Evolutionary conservation across 2,888 invertebrate genomes (phyloP), one percentile per base, ranked within the genome.

Genomic region (Tetropium fuscum): DNA sequence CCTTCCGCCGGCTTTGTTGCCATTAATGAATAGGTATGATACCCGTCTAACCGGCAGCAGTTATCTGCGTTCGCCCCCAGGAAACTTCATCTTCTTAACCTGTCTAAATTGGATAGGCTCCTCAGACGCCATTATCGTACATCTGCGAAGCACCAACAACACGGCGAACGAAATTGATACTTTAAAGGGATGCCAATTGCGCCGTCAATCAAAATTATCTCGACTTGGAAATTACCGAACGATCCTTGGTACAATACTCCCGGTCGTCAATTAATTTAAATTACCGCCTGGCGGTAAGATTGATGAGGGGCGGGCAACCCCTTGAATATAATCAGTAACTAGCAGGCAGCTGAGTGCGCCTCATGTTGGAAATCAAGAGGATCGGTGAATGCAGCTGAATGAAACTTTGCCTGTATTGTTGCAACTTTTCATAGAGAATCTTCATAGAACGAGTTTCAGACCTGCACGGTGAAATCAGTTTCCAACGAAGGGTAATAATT

Each of bases 201-300:
- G 18, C 56, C 59, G 63, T 63, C 59, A 56, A 56, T 63, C 63
- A 53, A 57, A 59, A 63, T 63, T 59, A 59, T 56, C 40, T 48
- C 45, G 53, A 22, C 20, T 45, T 25, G 51, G 44, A 51, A 53
- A 49, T 54, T 64, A 40, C 43, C 15, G 51, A 53, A 45, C 43
- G 34, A 47, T 47, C 27, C 34, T 10, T 18, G 15, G 38, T 30
- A 40, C 16, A 48, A 25, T 18, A 36, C 18, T 13, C 18, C 20
- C 40, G 54, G 30, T 20, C 27, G 25, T 56, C 48, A 40, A 56
- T 56, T 56, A 45, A 56, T 56, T 49, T 40, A 47, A 44, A 58
- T 48, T 55, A 57, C 48, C 7, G 20, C 18, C 58, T 43, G 19
- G 18, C 40, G 10, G 55, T 16, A 45, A 58, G 55, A 45, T 58